phyloP scores from a whole-genome alignment of 2,113 vertebrate genomes.

The Balaeniceps rex region DNA sequence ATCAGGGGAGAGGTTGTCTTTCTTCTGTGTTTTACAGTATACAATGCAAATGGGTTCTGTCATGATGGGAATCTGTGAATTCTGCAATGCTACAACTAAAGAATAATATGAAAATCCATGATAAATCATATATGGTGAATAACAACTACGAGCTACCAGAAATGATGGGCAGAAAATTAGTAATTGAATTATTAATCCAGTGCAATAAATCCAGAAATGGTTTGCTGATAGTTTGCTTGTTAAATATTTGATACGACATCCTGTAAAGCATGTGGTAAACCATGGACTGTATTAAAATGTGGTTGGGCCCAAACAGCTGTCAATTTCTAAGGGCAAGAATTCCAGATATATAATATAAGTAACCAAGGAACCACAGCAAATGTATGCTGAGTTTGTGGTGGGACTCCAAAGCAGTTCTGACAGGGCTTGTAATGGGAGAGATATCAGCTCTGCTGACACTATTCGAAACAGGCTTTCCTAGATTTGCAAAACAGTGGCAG shows the following conservation, averaged over 20 bases:
- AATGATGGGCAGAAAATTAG: not conserved
- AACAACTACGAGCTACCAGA: not conserved
- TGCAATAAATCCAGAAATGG: not conserved
- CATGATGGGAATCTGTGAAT: not conserved
- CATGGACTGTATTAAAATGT: not conserved
- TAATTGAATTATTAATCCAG: not conserved
- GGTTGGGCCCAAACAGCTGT: accelerated
- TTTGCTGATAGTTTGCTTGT: not conserved
- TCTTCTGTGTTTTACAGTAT: not conserved
- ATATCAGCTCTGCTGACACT: not conserved
- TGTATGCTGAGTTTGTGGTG: not conserved
- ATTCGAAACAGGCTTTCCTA: not conserved
- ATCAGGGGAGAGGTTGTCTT: not conserved
- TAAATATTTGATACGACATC: not conserved
- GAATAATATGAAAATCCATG: not conserved
- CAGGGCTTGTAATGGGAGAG: not conserved
- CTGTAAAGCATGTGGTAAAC: not conserved
- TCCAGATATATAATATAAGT: not conserved
- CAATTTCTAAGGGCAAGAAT: not conserved
- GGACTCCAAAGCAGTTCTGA: not conserved
- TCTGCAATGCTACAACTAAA: not conserved
- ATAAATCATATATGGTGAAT: not conserved
- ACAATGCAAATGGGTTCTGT: not conserved
- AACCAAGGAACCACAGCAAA: not conserved
- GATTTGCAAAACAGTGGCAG: not conserved